phyloP scores from a whole-genome alignment of 1,140 invertebrate species.

The Musca vetustissima region DNA sequence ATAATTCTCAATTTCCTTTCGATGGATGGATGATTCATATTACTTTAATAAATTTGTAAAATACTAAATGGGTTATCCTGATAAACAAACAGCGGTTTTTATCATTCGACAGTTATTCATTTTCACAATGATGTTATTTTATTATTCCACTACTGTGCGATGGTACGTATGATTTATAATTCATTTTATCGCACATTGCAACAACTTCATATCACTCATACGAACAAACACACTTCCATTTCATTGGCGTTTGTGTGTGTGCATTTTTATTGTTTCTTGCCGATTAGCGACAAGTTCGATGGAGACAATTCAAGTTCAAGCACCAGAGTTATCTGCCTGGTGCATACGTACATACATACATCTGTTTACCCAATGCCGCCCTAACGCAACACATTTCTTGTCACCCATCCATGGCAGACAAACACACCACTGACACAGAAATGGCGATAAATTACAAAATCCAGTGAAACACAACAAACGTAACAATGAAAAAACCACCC shows the following conservation, averaged over 20 bases:
- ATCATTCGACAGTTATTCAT: too few species aligned
- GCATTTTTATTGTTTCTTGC: neutral
- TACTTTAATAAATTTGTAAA: too few species aligned
- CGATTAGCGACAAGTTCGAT: too few species aligned
- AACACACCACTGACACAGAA: constrained; percentile 10
- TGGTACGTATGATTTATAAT: neutral
- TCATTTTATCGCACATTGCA: neutral
- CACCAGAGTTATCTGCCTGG: neutral
- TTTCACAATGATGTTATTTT: too few species aligned
- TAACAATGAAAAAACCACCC: constrained; percentile 8
- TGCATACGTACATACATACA: too few species aligned
- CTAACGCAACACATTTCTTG: constrained; percentile 11
- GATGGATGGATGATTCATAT: too few species aligned
- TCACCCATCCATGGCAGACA: neutral
- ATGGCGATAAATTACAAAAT: constrained; percentile 1
- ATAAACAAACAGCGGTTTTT: too few species aligned
- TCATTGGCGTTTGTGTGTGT: neutral
- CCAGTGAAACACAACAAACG: neutral
- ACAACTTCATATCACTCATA: neutral
- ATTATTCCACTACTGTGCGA: too few species aligned
- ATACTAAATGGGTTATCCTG: too few species aligned
- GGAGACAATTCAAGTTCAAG: constrained; percentile 14
- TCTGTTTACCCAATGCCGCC: neutral
- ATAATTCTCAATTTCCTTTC: too few species aligned
- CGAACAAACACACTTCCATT: neutral